Percentiles rank a stretch among this genome's conserved stretches.
Conservation (phyloP, 2,888 invertebrate genomes). For the Melolontha melolontha region DNA sequence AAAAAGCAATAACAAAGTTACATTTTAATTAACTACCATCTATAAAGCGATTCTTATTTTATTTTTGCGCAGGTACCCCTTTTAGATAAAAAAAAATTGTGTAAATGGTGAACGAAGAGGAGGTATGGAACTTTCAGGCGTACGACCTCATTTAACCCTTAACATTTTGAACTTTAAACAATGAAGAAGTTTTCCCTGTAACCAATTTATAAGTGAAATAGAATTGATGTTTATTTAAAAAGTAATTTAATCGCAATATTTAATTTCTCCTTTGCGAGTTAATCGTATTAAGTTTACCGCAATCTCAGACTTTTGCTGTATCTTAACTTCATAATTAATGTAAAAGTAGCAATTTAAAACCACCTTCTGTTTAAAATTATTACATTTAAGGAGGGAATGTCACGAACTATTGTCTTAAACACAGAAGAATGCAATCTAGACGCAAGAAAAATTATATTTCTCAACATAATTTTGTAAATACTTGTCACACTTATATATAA, state of each 20-base stretch:
- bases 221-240: conserved; percentile 41
- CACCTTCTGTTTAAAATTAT: too few relatives aligned
- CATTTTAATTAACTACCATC: conserved; percentile 22
- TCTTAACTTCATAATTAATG: too few relatives aligned
- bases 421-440: too few relatives aligned
- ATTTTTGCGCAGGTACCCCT: conserved; percentile 1
- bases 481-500: too few relatives aligned
- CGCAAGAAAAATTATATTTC: too few relatives aligned
- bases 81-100: too few relatives aligned
- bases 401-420: too few relatives aligned
- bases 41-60: conserved; percentile 13
- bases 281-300: conserved; percentile 28
- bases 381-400: too few relatives aligned
- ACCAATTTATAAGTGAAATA: conserved; percentile 38
- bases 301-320: not conserved
- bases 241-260: conserved; percentile 41
- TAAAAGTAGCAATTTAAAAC: too few relatives aligned
- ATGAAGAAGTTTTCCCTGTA: conserved; percentile 27
- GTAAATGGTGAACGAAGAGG: not conserved
- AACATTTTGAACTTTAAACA: conserved; percentile 37
- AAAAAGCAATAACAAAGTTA: conserved; percentile 13
- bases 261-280: conserved; percentile 39
- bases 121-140: conserved; percentile 10
- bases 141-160: conserved; percentile 6
- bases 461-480: too few relatives aligned